phyloP scores from a whole-genome alignment of 2,888 invertebrate genomes.

The Cheilosia grossa region DNA sequence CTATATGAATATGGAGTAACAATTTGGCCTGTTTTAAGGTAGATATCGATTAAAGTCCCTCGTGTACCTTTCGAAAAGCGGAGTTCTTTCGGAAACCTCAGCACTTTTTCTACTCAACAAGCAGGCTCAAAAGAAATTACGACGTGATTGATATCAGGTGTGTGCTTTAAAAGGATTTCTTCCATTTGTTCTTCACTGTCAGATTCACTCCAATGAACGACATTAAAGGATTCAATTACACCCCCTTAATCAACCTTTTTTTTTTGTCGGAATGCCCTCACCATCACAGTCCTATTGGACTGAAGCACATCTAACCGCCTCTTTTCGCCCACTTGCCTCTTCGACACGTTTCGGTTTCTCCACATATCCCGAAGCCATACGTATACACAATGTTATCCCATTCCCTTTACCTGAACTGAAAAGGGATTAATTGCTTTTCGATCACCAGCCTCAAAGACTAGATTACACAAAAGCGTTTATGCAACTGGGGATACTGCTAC shows the following conservation, averaged over 20 bases:
- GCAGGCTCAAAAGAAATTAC: slow-evolving; percentile 21
- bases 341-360: slow-evolving; percentile 35
- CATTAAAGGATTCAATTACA: slow-evolving; percentile 64
- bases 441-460: slow-evolving; percentile 36
- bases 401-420: slow-evolving; percentile 13
- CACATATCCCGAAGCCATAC: slow-evolving; percentile 22
- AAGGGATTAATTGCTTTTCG: slow-evolving; percentile 44
- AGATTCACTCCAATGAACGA: slow-evolving; percentile 31
- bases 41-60: too few relatives aligned
- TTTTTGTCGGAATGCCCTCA: not conserved
- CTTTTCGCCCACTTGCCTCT: slow-evolving; percentile 8
- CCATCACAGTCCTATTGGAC: not conserved
- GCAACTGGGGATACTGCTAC: slow-evolving; percentile 24
- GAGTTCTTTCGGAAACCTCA: not conserved
- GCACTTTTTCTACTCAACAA: slow-evolving; percentile 5
- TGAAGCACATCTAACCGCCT: slow-evolving; percentile 16
- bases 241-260: slow-evolving; percentile 42
- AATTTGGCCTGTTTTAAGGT: too few relatives aligned
- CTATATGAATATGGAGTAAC: too few relatives aligned
- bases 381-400: slow-evolving; percentile 15
- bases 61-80: too few relatives aligned
- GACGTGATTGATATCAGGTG: slow-evolving; percentile 24
- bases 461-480: slow-evolving; percentile 55
- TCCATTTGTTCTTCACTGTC: slow-evolving; percentile 11
- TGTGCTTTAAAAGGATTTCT: not conserved